Evolutionary conservation across 2,888 invertebrate genomes (phyloP), one percentile per base, ranked within the genome.

Genomic region (Ferrisia virgata): DNA sequence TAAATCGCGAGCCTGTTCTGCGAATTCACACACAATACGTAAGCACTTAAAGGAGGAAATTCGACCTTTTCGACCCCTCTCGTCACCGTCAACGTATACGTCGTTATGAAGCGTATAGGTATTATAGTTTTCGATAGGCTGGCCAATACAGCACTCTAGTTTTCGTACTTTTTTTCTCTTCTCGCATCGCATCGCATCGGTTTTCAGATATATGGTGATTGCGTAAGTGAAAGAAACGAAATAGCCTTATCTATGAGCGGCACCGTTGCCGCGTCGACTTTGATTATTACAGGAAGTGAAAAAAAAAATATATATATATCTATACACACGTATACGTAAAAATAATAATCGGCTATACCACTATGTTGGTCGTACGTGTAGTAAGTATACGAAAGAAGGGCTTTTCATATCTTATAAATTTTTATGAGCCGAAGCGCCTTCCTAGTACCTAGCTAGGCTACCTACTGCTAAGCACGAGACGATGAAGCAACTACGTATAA

Each of bases 361-460:
- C n/a, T n/a, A n/a, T n/a, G n/a, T n/a, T n/a, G n/a, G n/a, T n/a
- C n/a, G n/a, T n/a, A n/a, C n/a, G n/a, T n/a, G n/a, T n/a, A n/a
- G n/a, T n/a, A n/a, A n/a, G 33, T 33, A 33, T 18, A 18, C 18
- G n/a, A 47, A 47, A 72, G 72, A 18, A 72, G 72, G 33, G n/a
- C 31, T n/a, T 72, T 72, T 36, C 72, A 72, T 72, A 33, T 72
- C 72, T 72, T 72, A 72, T 72, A 72, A 72, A 72, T 72, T 72
- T 72, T 72, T 72, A 72, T 72, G 33, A 72, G 72, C 33, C 72
- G 33, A 31, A 33, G 15, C 53, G 53, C 53, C 15, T 64, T 8
- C 18, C 5, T 22, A 8, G 13, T 47, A 47, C 47, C 15, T 18
- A 18, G 47, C 47, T 47, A 47, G 2, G 47, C 6, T 4, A 47